These are phyloP conservation scores for Harpalus rufipes DNA, from an alignment of 2,888 invertebrate species.

Conservation along the genomic window DNA sequence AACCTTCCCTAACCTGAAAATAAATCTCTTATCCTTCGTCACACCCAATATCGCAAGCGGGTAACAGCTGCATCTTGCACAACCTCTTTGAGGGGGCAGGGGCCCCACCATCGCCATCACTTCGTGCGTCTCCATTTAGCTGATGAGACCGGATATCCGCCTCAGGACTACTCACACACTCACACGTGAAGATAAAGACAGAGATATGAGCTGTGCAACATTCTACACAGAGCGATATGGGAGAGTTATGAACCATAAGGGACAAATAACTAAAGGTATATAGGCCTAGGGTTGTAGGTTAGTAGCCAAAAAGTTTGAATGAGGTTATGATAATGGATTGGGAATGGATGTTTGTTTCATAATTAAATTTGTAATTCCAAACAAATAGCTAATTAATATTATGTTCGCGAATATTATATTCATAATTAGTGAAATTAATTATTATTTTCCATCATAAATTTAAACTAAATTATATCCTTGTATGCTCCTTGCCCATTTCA, in stretches of 20 bases:
- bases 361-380: background rate
- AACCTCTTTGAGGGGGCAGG: slow-evolving; percentile 26
- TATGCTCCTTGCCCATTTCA: no score
- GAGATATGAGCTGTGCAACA: slow-evolving; percentile 31
- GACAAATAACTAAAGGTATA: slow-evolving; percentile 32
- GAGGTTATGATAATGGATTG: background rate
- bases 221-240: slow-evolving; percentile 14
- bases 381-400: slow-evolving; percentile 20
- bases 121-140: slow-evolving; percentile 70
- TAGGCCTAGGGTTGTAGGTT: background rate
- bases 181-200: slow-evolving; percentile 51
- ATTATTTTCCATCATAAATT: no score
- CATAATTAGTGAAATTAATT: no score
- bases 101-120: background rate
- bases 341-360: background rate
- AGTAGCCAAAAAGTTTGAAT: background rate
- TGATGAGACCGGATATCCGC: slow-evolving; percentile 71
- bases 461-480: no score
- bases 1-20: background rate
- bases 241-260: slow-evolving; percentile 15
- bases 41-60: background rate
- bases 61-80: slow-evolving; percentile 32
- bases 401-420: background rate
- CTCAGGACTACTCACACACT: slow-evolving; percentile 50
- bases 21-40: background rate